These are phyloP conservation scores for Oceanodroma leucorhoa DNA, from an alignment of 2,797 vertebrate genomes.

Conservation along the genomic window DNA sequence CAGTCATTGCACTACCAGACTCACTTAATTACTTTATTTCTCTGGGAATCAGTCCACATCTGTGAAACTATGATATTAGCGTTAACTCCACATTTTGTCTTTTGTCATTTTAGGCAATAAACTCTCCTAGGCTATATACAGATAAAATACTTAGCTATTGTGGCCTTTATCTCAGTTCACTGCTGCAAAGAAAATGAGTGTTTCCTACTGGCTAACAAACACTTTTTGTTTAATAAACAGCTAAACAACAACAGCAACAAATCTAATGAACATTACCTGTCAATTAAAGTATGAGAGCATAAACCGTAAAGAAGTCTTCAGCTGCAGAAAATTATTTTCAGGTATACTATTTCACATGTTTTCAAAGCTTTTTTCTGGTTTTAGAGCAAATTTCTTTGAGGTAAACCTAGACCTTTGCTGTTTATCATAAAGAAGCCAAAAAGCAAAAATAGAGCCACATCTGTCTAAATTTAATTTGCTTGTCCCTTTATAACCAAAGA, in stretches of 20 bases:
- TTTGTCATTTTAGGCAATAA: background rate
- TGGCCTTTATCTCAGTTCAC: background rate
- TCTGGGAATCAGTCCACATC: background rate
- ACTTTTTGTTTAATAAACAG: background rate
- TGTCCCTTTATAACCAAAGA: background rate
- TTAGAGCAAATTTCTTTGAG: background rate
- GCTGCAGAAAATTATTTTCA: background rate
- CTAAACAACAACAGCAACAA: background rate
- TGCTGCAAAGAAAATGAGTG: background rate
- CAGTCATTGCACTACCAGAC: background rate
- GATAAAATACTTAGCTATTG: background rate
- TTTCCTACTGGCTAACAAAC: background rate
- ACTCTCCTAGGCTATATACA: background rate
- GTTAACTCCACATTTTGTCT: background rate
- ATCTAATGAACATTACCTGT: background rate
- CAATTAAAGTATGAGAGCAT: background rate
- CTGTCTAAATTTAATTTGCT: constrained; percentile 15
- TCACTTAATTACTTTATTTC: background rate
- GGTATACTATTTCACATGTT: background rate
- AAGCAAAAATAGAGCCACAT: background rate
- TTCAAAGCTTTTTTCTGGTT: background rate
- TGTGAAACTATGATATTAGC: background rate
- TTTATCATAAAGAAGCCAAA: background rate
- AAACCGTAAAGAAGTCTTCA: background rate
- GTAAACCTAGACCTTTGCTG: background rate